Evolutionary conservation across 2,888 invertebrate species (phyloP).

Genomic region (Linnaemya tessellans): DNA sequence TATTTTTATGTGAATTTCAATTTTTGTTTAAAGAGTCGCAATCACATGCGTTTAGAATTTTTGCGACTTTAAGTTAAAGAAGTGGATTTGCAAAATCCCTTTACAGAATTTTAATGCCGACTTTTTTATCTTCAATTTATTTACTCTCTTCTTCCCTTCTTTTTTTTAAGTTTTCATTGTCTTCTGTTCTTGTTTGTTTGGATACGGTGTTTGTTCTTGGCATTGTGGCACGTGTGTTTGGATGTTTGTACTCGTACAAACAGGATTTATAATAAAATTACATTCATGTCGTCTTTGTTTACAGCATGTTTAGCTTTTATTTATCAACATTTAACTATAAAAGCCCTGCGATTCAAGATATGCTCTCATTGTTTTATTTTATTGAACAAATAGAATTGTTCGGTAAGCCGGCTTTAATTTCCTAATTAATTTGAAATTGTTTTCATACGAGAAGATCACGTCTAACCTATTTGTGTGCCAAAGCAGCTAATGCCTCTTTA

Average conservation of each 20-base stretch:
- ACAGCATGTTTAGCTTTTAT: conserved; percentile 28
- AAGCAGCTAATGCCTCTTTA: no score
- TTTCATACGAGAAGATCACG: background rate
- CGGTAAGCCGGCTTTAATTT: conserved; percentile 11
- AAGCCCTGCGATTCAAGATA: background rate
- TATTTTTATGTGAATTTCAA: conserved; percentile 56
- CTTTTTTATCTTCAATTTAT: conserved; percentile 46
- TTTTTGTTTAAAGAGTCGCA: conserved; percentile 46
- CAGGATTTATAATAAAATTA: conserved; percentile 42
- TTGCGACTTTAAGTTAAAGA: conserved; percentile 57
- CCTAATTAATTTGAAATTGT: conserved; percentile 33
- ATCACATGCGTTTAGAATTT: conserved; percentile 57
- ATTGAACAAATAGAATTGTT: conserved; percentile 39
- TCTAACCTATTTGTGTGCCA: background rate
- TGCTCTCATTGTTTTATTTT: background rate
- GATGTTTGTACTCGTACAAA: background rate
- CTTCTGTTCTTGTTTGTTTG: background rate
- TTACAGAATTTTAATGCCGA: conserved; percentile 72
- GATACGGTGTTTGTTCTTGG: background rate
- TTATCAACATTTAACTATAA: conserved; percentile 37
- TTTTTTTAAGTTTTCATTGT: background rate
- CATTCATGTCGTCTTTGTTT: conserved; percentile 46
- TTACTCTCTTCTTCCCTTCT: background rate
- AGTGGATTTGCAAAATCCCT: conserved; percentile 72
- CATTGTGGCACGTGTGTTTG: background rate